Evolutionary conservation across 2,113 vertebrate species (phyloP).

Genomic region (Gasterosteus aculeatus): DNA sequence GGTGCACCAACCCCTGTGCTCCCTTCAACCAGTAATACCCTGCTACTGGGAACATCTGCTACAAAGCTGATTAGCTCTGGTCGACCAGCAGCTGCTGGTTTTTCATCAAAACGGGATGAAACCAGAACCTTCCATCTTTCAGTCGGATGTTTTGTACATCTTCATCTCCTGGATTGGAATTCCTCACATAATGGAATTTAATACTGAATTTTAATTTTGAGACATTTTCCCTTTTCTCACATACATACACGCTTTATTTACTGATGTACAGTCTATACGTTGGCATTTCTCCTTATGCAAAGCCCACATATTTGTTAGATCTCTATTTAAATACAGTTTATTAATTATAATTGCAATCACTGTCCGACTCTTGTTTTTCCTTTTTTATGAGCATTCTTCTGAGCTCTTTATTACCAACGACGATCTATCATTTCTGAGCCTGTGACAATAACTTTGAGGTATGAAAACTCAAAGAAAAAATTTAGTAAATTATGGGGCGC

Average conservation of each 20-base stretch:
- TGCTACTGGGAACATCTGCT: constrained; percentile 52
- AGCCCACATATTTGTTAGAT: not conserved
- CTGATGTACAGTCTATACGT: not conserved
- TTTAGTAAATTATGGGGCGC: no score
- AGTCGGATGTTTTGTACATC: constrained; percentile 5
- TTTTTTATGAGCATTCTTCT: not conserved
- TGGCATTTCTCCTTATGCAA: not conserved
- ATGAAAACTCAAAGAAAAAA: no score
- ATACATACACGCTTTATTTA: not conserved
- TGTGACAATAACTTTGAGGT: not conserved
- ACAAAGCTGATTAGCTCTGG: constrained; percentile 8
- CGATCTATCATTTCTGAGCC: not conserved
- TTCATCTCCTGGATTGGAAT: constrained; percentile 52
- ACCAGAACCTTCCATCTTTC: not conserved
- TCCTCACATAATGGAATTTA: constrained; percentile 32
- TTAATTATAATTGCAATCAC: not conserved
- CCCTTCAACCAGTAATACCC: constrained; percentile 11
- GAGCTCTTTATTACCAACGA: not conserved
- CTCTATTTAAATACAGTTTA: not conserved
- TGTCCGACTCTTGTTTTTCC: not conserved
- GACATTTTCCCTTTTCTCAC: not conserved
- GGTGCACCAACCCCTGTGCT: not conserved
- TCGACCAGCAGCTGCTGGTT: constrained; percentile 35
- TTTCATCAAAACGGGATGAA: constrained; percentile 68
- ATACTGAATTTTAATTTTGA: constrained; percentile 2